Percentiles rank a stretch among this genome's conserved stretches.
These are phyloP conservation scores for Phymatocera aterrima DNA, from an alignment of 2,888 invertebrate genomes.

Conservation along the genomic window DNA sequence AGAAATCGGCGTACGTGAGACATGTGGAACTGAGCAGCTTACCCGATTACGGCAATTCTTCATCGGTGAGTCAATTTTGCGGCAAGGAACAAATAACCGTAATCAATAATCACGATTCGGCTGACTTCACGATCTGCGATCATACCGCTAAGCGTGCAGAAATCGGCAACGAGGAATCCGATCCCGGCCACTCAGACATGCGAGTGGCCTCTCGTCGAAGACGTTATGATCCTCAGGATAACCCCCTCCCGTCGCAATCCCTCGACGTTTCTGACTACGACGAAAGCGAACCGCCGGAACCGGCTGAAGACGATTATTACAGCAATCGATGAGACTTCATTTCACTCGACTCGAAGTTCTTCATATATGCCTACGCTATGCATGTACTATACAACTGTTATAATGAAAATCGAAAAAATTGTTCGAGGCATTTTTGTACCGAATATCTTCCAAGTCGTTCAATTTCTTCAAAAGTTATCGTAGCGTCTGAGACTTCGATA, in stretches of 20 bases:
- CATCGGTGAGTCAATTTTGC: constrained; percentile 41
- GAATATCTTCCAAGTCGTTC: too few relatives aligned
- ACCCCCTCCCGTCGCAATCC: background rate
- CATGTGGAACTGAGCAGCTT: constrained; percentile 3
- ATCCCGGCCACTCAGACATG: too few relatives aligned
- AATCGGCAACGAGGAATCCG: constrained; percentile 33
- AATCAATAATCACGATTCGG: constrained; percentile 48
- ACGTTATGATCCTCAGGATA: constrained; percentile 29
- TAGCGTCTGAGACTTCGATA: too few relatives aligned
- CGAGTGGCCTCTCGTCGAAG: background rate
- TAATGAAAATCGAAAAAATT: too few relatives aligned
- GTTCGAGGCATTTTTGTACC: too few relatives aligned
- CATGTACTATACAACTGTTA: too few relatives aligned
- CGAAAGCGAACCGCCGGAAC: constrained; percentile 31
- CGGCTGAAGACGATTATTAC: constrained; percentile 47
- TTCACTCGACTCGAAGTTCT: background rate
- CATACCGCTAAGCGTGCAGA: too few relatives aligned
- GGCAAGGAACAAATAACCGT: constrained; percentile 48
- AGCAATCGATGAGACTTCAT: constrained; percentile 42
- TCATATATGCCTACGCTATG: too few relatives aligned
- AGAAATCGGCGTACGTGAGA: background rate
- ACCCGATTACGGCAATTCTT: background rate
- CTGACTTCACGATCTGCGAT: constrained; percentile 48
- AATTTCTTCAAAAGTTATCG: too few relatives aligned
- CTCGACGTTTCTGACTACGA: constrained; percentile 39